Base-by-base conservation (phyloP, 2,888 invertebrate genomes). In the Onthophagus sagittarius region DNA sequence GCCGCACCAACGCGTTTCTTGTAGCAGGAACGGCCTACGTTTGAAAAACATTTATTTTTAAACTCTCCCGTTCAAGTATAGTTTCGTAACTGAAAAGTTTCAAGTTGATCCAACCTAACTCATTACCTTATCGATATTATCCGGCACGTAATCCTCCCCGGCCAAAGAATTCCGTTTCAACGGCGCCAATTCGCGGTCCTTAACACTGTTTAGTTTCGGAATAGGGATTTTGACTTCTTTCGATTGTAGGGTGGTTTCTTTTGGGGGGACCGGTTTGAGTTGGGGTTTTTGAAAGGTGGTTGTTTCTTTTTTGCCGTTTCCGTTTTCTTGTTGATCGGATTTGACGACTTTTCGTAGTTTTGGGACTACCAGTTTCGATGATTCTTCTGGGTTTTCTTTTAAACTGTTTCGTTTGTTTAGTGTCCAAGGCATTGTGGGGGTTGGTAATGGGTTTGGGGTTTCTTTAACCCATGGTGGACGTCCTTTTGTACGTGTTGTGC, bases 381-480 rank as follows among this genome's bases (percentile, higher is more conserved):
- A 65, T 5, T 72, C 74, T 70, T 74, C 76, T n/a, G 23, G 64
- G 32, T 15, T 53, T 9, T 73, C 75, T 53, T 75, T 73, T 31
- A 73, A 63, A 39, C 82, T 79, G 13, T 78, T 15, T 84, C 87
- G 80, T 74, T 88, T 88, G 79, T 87, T 89, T 77, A 90, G 86
- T 7, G 89, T 87, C 91, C 91, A 92, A 0, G 91, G 87, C 5
- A 91, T 90, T 0, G 89, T 86, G 0, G 88, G 88, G 1, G 86
- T 79, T 5, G 90, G 88, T 82, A 86, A 86, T 7, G 87, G 88
- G 1, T 89, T 84, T 14, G 91, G 90, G 13, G 88, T 88, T 76
- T 89, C 91, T 81, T 92, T 92, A 71, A 93, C 92, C 91, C 93
- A 93, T 5, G 93, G 93, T 62, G 93, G 92, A 76, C 92, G 86